Conservation (phyloP, 37 sponge, comb jelly and placozoan species). For the Cladorhizidae sp. region DNA sequence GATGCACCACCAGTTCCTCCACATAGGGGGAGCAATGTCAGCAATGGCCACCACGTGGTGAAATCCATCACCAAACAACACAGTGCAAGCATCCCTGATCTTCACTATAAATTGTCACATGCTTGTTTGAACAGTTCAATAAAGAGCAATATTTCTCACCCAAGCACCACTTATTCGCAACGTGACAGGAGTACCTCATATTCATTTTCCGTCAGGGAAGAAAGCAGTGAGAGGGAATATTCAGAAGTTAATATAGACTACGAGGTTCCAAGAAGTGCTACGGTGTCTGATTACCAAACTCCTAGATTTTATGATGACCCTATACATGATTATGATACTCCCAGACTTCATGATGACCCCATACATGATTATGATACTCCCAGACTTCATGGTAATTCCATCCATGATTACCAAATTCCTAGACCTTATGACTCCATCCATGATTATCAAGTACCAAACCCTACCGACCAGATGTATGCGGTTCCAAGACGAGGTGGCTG, state of each 20-base stretch:
- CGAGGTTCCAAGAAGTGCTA: background rate
- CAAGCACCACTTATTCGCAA: too few relatives aligned
- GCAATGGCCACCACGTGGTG: background rate
- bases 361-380: too few relatives aligned
- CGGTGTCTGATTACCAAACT: background rate
- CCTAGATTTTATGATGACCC: too few relatives aligned
- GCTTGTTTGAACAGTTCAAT: background rate
- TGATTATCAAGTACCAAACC: constrained; percentile 6
- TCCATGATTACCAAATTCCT: too few relatives aligned
- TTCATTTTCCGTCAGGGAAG: too few relatives aligned
- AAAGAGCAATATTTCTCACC: too few relatives aligned
- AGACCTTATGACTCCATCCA: background rate
- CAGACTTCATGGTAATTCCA: too few relatives aligned
- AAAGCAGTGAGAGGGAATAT: too few relatives aligned
- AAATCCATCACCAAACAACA: background rate
- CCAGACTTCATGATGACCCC: too few relatives aligned
- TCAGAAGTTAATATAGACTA: background rate
- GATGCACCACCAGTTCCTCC: constrained; percentile 7
- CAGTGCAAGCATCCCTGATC: constrained; percentile 1
- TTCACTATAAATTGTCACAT: background rate
- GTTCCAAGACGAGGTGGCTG: background rate
- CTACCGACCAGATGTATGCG: background rate
- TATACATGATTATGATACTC: too few relatives aligned
- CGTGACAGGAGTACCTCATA: too few relatives aligned
- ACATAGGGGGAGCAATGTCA: background rate